A percentile compares a stretch with the other conserved stretches of the same genome.
Evolutionary conservation across 2,797 vertebrate genomes (phyloP).

Genomic region (Acrossocheilus wenchowensis): DNA sequence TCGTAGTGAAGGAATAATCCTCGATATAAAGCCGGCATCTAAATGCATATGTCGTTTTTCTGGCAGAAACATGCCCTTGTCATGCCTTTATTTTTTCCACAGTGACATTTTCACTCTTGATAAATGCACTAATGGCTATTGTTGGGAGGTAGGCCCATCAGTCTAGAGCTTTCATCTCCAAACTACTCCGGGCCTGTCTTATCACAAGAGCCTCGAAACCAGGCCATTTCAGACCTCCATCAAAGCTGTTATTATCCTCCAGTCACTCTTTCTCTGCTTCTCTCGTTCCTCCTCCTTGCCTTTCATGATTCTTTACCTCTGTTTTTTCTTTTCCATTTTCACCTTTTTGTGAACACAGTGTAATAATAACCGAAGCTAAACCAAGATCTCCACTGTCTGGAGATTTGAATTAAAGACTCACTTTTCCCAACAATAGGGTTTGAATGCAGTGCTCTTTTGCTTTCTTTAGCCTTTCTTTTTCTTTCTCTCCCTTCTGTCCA

Average conservation of each 20-base stretch:
- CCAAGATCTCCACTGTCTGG: constrained; percentile 31
- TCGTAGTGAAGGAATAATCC: constrained; percentile 7
- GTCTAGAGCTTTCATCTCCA: constrained; percentile 68
- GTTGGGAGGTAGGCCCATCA: constrained; percentile 57
- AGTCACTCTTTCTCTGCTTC: constrained; percentile 32
- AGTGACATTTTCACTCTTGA: constrained; percentile 50
- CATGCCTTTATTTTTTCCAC: constrained; percentile 43
- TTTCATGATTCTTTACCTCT: constrained; percentile 47
- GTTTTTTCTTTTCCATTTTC: constrained; percentile 40
- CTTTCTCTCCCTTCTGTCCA: constrained; percentile 23
- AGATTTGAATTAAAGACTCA: constrained; percentile 42
- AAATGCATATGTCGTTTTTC: constrained; percentile 36
- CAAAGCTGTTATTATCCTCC: constrained; percentile 63
- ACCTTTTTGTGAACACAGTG: constrained; percentile 41
- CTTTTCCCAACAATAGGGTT: constrained; percentile 35
- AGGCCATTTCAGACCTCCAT: constrained; percentile 61
- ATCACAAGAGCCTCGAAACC: constrained; percentile 50
- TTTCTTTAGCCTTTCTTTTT: neutral
- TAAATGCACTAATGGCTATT: constrained; percentile 61
- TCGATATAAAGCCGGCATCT: constrained; percentile 29
- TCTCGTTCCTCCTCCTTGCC: constrained; percentile 22
- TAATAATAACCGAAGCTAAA: constrained; percentile 32
- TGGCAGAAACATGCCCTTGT: constrained; percentile 30
- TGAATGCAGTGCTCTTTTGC: constrained; percentile 2
- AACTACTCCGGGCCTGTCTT: constrained; percentile 58